Conservation (phyloP, 2,797 vertebrate species). For the Sebastes cheni region DNA sequence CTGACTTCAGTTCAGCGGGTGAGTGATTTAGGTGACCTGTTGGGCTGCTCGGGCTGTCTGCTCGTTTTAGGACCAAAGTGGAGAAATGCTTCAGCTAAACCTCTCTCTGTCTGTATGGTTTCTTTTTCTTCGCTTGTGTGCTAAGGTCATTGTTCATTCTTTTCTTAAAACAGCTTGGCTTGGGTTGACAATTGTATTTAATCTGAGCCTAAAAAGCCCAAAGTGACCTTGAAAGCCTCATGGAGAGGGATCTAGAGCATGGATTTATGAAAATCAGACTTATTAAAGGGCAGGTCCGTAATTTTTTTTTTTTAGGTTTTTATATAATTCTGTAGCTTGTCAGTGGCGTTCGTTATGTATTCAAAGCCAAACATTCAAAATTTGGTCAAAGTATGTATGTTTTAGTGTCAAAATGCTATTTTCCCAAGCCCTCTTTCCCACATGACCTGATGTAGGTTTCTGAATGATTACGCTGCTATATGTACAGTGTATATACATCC, state of each 20-base stretch:
- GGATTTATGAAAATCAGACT: background rate
- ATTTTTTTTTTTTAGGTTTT: background rate
- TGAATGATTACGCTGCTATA: too few relatives aligned
- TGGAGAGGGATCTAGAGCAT: background rate
- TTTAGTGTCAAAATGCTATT: too few relatives aligned
- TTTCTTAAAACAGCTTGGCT: background rate
- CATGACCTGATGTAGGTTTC: too few relatives aligned
- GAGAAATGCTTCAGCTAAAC: background rate
- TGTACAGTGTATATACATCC: too few relatives aligned
- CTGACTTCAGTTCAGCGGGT: conserved; percentile 28
- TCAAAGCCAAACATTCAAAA: background rate
- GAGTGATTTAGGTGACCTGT: conserved; percentile 23
- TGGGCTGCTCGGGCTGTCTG: background rate
- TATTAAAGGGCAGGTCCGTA: background rate
- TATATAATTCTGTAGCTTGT: background rate
- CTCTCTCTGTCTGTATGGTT: conserved; percentile 1
- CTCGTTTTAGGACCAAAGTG: background rate
- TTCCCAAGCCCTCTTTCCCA: too few relatives aligned
- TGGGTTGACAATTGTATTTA: background rate
- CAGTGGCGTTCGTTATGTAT: background rate
- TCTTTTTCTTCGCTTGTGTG: background rate
- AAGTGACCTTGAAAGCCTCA: background rate
- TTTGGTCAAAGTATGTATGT: too few relatives aligned
- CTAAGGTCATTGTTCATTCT: background rate
- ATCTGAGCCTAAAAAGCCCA: background rate